Evolutionary conservation across 2,888 invertebrate species (phyloP).

Genomic region (Pycnomerus fuliginosus): DNA sequence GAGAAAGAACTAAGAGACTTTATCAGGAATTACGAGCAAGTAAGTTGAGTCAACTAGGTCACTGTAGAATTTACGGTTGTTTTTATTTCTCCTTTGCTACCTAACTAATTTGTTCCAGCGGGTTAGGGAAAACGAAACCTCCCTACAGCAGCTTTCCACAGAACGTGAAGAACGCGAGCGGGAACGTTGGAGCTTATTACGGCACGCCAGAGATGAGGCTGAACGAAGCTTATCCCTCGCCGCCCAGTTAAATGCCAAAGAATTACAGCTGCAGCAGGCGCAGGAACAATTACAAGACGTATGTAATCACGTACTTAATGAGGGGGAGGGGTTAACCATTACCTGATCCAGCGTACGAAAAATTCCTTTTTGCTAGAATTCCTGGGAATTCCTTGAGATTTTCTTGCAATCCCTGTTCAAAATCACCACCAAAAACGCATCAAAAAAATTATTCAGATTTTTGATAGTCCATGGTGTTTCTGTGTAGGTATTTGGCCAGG

Average conservation of each 20-base stretch:
- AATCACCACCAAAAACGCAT: not conserved
- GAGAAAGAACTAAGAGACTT: conserved; percentile 92
- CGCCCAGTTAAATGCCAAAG: conserved; percentile 83
- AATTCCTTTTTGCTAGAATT: too few species aligned
- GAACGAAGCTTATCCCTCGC: conserved; percentile 84
- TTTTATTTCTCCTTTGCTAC: conserved; percentile 29
- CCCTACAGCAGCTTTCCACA: conserved; percentile 59
- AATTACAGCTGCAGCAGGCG: conserved; percentile 81
- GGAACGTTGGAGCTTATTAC: conserved; percentile 83
- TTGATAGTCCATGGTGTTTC: not conserved
- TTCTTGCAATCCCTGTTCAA: not conserved
- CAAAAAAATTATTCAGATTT: too few species aligned
- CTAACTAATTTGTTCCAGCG: conserved; percentile 56
- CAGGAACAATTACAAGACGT: conserved; percentile 85
- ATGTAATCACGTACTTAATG: too few species aligned
- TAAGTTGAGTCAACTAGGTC: too few species aligned
- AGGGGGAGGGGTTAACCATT: too few species aligned
- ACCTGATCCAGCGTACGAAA: too few species aligned
- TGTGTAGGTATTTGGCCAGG: too few species aligned
- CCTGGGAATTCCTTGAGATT: too few species aligned
- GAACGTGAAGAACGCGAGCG: conserved; percentile 76
- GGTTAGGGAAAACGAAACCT: conserved; percentile 78
- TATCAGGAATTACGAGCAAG: conserved; percentile 92
- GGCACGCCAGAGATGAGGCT: conserved; percentile 87
- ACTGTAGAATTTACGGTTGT: not conserved